Percentiles rank a stretch among this genome's conserved stretches.
phyloP scores from a whole-genome alignment of 2,113 vertebrate species.

The Pelecanus crispus region DNA sequence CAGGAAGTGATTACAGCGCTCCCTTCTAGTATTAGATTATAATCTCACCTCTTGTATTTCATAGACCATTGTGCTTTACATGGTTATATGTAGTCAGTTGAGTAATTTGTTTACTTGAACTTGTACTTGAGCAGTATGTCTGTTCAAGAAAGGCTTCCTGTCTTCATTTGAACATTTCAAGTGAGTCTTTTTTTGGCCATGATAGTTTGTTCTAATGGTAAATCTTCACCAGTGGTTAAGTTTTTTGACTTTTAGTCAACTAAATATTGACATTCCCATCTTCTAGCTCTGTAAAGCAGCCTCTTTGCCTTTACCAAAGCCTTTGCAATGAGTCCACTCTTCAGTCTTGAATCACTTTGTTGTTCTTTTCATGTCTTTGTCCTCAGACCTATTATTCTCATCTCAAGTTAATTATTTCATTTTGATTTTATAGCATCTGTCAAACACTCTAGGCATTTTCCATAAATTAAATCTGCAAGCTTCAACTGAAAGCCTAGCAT shows the following conservation, averaged over 20 bases:
- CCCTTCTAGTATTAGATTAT: neutral
- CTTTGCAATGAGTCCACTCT: neutral
- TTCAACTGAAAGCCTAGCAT: conserved; percentile 10
- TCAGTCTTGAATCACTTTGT: neutral
- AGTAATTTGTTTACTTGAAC: neutral
- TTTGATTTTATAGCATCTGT: conserved; percentile 55
- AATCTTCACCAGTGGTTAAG: neutral
- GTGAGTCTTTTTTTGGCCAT: neutral
- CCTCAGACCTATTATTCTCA: conserved; percentile 40
- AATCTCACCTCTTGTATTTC: neutral
- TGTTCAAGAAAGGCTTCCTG: neutral
- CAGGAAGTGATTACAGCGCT: neutral
- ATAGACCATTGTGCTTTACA: neutral
- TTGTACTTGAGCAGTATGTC: neutral
- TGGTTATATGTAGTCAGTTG: neutral
- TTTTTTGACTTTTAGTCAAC: neutral
- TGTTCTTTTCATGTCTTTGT: conserved; percentile 42
- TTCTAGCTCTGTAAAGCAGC: neutral
- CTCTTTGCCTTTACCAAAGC: neutral
- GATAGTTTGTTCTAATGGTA: neutral
- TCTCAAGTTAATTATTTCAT: conserved; percentile 53
- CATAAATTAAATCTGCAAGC: conserved; percentile 54
- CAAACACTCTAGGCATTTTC: conserved; percentile 56
- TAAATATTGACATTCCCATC: neutral
- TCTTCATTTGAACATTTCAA: neutral